Base-by-base conservation (phyloP, 2,797 vertebrate species). In the Sphaeramia orbicularis region DNA sequence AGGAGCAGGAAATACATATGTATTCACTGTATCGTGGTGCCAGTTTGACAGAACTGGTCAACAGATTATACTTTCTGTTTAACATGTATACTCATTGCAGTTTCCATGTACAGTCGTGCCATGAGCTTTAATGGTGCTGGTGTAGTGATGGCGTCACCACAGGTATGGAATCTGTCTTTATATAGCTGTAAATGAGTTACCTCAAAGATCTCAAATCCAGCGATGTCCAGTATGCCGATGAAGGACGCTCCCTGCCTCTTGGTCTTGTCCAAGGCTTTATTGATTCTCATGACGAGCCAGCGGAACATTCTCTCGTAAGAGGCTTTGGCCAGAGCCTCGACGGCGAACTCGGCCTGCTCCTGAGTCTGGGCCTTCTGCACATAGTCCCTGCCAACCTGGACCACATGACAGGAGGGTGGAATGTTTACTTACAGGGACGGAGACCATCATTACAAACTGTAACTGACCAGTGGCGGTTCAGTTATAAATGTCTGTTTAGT, bases 341-440 rank as follows among this genome's bases (percentile, higher is more conserved):
- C 93, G 0, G 97, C 98, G 83, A 99, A 99, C 86, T 99, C 98
- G 0, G 98, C 97, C 95, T 99, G 89, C 64, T 99, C 98, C 92
- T 99, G 98, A 1, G 98, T 99, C 91, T 99, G 98, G 2, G 98
- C 97, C 91, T 99, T 99, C 93, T 99, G 97, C 56, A 99, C 98
- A 0, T 96, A 98, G 86, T 99, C 98, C 15, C 98, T 92, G 7
- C 98, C 97, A 73, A 99, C 91, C 91, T 92, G 65, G 18, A 61
- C 1, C 42, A 21, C 15, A 44, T 12, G 4, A 43, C 40, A 18
- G 14, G 14, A 49, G 21, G 18, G 3, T 4, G 14, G n/a, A 24
- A 30, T 7, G n/a, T 27, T 27, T 35, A 10, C 32, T 15, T n/a
- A 41, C 6, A 41, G 1, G n/a, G 7, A 30, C n/a, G 15, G 11